Evolutionary conservation across 2,797 vertebrate species (phyloP).

Genomic region (Danio aesculapii): DNA sequence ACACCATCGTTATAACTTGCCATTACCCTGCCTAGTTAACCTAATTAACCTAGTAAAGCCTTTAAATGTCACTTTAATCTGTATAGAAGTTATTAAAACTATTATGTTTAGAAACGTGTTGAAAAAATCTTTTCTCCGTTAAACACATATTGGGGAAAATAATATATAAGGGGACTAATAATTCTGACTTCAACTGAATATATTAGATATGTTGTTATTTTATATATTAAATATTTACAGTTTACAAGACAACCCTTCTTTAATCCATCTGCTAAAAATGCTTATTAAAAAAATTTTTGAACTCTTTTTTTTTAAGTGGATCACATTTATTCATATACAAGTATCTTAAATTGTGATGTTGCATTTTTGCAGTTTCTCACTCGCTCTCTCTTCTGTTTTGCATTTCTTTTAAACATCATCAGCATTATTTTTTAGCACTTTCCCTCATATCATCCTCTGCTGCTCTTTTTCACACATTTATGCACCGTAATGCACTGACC

Average conservation of each 20-base stretch:
- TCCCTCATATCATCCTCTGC: conserved; percentile 16
- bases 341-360: not conserved
- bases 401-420: conserved; percentile 69
- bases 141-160: too few species aligned
- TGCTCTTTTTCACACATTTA: not conserved
- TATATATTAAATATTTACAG: too few species aligned
- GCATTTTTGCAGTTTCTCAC: not conserved
- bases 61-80: too few species aligned
- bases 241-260: not conserved
- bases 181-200: too few species aligned
- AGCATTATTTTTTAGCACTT: conserved; percentile 30
- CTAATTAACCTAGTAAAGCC: too few species aligned
- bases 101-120: too few species aligned
- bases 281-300: not conserved
- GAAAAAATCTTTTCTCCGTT: too few species aligned
- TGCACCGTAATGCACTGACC: not conserved
- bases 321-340: not conserved
- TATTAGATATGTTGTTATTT: too few species aligned
- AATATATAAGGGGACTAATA: too few species aligned
- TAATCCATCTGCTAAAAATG: conserved; percentile 20
- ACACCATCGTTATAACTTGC: too few species aligned
- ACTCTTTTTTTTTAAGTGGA: conserved; percentile 65
- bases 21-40: too few species aligned
- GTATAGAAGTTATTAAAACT: too few species aligned
- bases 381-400: conserved; percentile 62